These are phyloP conservation scores for Charina bottae DNA, from an alignment of 2,113 vertebrate species.

Conservation along the genomic window DNA sequence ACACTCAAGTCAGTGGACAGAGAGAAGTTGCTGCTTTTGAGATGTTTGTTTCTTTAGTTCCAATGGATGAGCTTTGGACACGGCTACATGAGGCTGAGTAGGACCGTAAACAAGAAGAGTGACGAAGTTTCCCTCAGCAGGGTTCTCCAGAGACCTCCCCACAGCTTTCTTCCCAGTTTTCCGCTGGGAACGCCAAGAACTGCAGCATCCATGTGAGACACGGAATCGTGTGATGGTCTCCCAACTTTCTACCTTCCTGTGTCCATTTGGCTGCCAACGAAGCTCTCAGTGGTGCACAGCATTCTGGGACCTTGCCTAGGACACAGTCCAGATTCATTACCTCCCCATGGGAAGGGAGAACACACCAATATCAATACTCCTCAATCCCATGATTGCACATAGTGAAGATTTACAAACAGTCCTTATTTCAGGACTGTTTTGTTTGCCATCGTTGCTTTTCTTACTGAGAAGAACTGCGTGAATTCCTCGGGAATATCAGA, in stretches of 20 bases:
- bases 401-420: too few relatives aligned
- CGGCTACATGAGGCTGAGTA: neutral
- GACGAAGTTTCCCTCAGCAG: neutral
- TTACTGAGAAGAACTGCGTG: neutral
- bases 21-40: constrained; percentile 9
- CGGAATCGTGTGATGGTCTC: neutral
- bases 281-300: neutral
- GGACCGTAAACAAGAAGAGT: neutral
- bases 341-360: neutral
- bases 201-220: too few relatives aligned
- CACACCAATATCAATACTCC: neutral
- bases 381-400: too few relatives aligned
- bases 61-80: constrained; percentile 15
- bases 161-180: neutral
- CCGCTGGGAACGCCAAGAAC: neutral
- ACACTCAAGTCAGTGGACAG: constrained; percentile 26
- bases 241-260: neutral
- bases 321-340: too few relatives aligned
- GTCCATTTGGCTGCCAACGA: neutral
- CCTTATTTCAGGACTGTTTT: too few relatives aligned
- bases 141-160: neutral
- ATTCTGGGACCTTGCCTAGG: too few relatives aligned
- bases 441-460: neutral
- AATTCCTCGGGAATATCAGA: neutral
- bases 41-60: constrained; percentile 8